Evolutionary conservation across 2,888 invertebrate species (phyloP).

Genomic region (Ametastegia equiseti): DNA sequence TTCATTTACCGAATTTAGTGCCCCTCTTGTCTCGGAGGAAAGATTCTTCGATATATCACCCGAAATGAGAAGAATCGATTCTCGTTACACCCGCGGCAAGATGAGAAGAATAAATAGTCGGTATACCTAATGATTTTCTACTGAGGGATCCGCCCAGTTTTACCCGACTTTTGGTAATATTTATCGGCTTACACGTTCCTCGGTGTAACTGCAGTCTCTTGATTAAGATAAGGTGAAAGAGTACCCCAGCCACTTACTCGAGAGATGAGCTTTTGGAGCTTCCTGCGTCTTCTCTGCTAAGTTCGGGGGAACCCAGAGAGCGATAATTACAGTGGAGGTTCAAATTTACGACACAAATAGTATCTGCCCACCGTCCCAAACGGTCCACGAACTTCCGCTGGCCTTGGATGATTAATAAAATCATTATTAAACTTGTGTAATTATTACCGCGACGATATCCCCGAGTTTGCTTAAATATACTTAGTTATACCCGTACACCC

Average conservation of each 20-base stretch:
- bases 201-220: not conserved
- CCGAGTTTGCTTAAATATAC: too few species aligned
- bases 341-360: constrained; percentile 31
- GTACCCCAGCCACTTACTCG: not conserved
- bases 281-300: not conserved
- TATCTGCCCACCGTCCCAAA: not conserved
- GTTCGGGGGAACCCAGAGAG: not conserved
- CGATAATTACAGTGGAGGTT: constrained; percentile 32
- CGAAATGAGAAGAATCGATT: too few species aligned
- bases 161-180: too few species aligned
- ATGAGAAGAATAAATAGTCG: too few species aligned
- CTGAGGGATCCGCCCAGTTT: too few species aligned
- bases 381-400: not conserved
- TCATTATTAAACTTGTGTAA: not conserved
- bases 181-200: not conserved
- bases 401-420: constrained; percentile 11
- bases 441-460: not conserved
- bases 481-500: too few species aligned
- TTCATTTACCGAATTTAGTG: too few species aligned
- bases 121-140: too few species aligned
- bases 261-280: constrained; percentile 2
- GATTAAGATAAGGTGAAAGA: constrained; percentile 32
- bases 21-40: too few species aligned
- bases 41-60: too few species aligned
- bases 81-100: too few species aligned